Evolutionary conservation across 2,888 invertebrate species (phyloP).

Genomic region (Nomada goodeniana): DNA sequence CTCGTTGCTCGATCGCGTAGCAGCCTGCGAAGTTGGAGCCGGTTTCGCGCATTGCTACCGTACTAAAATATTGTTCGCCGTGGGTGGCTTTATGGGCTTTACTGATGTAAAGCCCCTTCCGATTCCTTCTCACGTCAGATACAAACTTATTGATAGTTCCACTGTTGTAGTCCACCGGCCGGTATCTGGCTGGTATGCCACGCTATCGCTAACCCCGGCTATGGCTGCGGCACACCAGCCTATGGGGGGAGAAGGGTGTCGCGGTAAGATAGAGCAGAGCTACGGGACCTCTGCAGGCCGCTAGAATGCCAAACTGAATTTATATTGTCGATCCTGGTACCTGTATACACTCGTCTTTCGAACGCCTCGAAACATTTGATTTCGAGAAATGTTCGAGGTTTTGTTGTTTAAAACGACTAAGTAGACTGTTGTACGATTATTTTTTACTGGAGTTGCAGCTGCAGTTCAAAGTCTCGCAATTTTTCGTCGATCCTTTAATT

Average conservation of each 20-base stretch:
- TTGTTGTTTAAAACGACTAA: no score
- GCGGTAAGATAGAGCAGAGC: conserved; percentile 34
- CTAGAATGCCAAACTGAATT: conserved; percentile 59
- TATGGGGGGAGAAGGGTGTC: conserved; percentile 7
- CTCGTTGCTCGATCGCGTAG: conserved; percentile 48
- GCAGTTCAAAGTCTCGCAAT: no score
- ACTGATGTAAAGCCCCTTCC: conserved; percentile 77
- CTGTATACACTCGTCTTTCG: conserved; percentile 49
- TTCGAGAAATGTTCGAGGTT: background rate
- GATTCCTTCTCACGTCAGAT: conserved; percentile 78
- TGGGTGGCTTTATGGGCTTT: conserved; percentile 81
- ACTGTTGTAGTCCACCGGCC: conserved; percentile 64
- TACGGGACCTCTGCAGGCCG: conserved; percentile 19
- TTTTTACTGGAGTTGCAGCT: no score
- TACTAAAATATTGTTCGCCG: conserved; percentile 82
- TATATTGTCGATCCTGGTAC: conserved; percentile 54
- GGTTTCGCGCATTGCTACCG: conserved; percentile 81
- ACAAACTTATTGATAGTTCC: conserved; percentile 79
- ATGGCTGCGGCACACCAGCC: background rate
- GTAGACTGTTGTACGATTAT: no score
- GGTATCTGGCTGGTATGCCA: conserved; percentile 57
- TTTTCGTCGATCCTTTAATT: no score
- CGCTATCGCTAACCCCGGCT: conserved; percentile 47
- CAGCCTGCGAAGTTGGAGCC: conserved; percentile 67
- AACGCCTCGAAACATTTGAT: conserved; percentile 18